Evolutionary conservation across 2,888 invertebrate species (phyloP).

Genomic region (Fissipunctia ypsillon): DNA sequence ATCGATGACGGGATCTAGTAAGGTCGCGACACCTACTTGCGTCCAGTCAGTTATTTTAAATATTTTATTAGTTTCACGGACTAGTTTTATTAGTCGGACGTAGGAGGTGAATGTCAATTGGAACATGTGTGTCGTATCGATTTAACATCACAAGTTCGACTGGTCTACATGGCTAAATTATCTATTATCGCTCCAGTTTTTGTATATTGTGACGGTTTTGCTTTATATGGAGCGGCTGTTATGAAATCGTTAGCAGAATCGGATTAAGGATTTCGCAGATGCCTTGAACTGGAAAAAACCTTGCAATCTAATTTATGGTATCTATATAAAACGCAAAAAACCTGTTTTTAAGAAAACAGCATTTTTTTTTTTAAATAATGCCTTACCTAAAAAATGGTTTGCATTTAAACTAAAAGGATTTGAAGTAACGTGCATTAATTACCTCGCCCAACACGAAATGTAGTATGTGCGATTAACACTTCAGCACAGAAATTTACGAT

Average conservation of each 20-base stretch:
- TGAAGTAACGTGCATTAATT: slow-evolving; percentile 22
- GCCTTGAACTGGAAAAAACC: slow-evolving; percentile 22
- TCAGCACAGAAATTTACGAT: slow-evolving; percentile 54
- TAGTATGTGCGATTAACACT: slow-evolving; percentile 41
- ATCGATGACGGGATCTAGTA: slow-evolving; percentile 51
- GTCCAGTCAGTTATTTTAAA: slow-evolving; percentile 61
- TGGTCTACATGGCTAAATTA: slow-evolving; percentile 45
- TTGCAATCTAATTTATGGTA: slow-evolving; percentile 16
- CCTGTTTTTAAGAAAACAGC: neutral
- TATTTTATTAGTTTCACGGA: slow-evolving; percentile 65
- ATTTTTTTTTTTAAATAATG: neutral
- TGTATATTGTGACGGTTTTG: slow-evolving; percentile 26
- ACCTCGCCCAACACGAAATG: slow-evolving; percentile 23
- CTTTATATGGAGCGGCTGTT: slow-evolving; percentile 32
- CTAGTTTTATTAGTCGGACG: too few species aligned
- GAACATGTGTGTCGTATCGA: slow-evolving; percentile 62
- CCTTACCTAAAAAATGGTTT: neutral
- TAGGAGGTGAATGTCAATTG: slow-evolving; percentile 62
- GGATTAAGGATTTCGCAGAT: slow-evolving; percentile 30
- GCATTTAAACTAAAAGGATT: slow-evolving; percentile 18
- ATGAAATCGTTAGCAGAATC: slow-evolving; percentile 24
- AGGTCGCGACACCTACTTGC: slow-evolving; percentile 60
- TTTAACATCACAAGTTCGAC: slow-evolving; percentile 50
- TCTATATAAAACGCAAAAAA: neutral
- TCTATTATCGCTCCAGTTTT: slow-evolving; percentile 49